Percentiles rank a stretch among this genome's conserved stretches.
Conservation (phyloP, 2,113 vertebrate species). For the Morone saxatilis region DNA sequence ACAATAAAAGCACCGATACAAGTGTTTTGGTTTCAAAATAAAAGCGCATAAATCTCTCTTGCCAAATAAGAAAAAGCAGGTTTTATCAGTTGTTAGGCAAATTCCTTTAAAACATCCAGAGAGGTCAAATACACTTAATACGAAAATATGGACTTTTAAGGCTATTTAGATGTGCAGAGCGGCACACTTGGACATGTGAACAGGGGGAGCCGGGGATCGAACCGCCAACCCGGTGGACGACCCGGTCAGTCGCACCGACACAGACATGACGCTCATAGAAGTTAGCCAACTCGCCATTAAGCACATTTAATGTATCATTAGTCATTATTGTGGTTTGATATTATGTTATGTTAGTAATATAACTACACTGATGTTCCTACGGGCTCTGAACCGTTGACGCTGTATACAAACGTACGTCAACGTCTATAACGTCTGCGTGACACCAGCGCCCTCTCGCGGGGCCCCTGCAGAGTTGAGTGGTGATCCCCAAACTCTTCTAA, state of each 20-base stretch:
- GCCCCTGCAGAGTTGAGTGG: neutral
- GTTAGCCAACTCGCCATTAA: no score
- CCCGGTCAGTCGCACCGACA: rapidly evolving
- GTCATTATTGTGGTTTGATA: neutral
- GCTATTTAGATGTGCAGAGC: no score
- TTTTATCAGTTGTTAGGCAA: no score
- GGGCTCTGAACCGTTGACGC: neutral
- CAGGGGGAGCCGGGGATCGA: neutral
- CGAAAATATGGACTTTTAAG: no score
- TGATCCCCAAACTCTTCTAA: neutral
- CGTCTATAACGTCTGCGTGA: neutral
- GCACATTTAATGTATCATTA: no score
- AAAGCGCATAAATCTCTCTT: neutral
- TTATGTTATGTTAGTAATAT: neutral
- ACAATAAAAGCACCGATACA: neutral
- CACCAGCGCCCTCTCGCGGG: neutral
- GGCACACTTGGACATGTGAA: neutral
- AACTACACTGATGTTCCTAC: no score
- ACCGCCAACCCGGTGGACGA: neutral
- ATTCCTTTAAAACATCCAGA: no score
- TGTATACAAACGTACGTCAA: no score
- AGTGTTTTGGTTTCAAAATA: conserved; percentile 12
- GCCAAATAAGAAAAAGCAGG: no score
- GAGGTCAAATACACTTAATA: no score
- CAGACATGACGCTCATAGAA: no score